Evolutionary conservation across 64 coral and sea anemone genomes (phyloP).

Genomic region (Dendrophyllia cribrosa): DNA sequence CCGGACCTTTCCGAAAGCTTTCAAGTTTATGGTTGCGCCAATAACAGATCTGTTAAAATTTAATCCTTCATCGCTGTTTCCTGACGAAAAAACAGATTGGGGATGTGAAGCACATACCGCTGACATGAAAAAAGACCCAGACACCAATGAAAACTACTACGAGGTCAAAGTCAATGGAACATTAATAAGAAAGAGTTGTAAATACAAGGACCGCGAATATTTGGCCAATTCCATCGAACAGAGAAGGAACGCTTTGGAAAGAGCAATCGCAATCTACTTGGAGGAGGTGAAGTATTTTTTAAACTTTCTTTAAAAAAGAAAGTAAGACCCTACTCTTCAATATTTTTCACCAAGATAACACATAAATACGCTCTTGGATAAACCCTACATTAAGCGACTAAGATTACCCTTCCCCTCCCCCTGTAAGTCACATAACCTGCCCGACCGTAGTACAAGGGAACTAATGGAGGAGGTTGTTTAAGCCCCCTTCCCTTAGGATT

Average conservation of each 20-base stretch:
- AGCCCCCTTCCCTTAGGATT: too few species aligned
- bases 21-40: not conserved
- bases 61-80: not conserved
- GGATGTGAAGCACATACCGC: not conserved
- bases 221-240: not conserved
- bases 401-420: too few species aligned
- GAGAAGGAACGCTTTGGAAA: not conserved
- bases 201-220: not conserved
- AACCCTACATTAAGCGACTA: too few species aligned
- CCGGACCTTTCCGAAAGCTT: not conserved
- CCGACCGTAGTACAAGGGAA: too few species aligned
- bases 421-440: too few species aligned
- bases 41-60: too few species aligned
- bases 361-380: too few species aligned
- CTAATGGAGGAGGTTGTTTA: too few species aligned
- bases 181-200: not conserved
- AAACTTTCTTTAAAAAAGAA: too few species aligned
- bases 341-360: too few species aligned
- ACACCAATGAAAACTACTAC: not conserved
- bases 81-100: not conserved
- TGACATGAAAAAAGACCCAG: not conserved
- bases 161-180: not conserved
- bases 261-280: not conserved
- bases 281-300: not conserved
- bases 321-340: too few species aligned